Percentiles rank a stretch among this genome's conserved stretches.
Conservation (phyloP, 2,113 vertebrate species). For the Atherinomorus stipes region DNA sequence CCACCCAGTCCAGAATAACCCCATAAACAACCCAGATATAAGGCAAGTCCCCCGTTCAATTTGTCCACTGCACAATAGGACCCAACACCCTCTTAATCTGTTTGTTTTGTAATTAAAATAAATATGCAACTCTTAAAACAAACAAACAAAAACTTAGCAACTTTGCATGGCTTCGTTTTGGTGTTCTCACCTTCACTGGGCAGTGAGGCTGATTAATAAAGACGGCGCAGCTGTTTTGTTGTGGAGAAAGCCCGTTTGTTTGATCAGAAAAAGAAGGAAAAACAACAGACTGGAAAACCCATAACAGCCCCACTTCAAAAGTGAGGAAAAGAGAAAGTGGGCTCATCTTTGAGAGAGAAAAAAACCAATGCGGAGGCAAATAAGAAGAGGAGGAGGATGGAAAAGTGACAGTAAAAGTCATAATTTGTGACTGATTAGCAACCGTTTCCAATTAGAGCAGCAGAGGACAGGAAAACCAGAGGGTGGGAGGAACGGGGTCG, state of each 20-base stretch:
- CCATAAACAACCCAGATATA: constrained; percentile 73
- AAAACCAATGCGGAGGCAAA: constrained; percentile 10
- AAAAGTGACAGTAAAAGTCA: constrained; percentile 70
- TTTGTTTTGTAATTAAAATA: constrained; percentile 50
- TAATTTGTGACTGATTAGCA: constrained; percentile 80
- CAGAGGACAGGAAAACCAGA: constrained; percentile 61
- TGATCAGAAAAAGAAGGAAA: constrained; percentile 66
- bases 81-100: constrained; percentile 59
- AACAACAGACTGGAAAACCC: constrained; percentile 74
- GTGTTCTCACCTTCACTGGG: constrained; percentile 51
- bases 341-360: constrained; percentile 24
- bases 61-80: constrained; percentile 47
- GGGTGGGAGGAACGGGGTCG: constrained; percentile 55
- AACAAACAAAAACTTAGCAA: neutral
- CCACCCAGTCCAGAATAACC: constrained; percentile 76
- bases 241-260: constrained; percentile 77
- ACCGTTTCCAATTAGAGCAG: constrained; percentile 78
- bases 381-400: constrained; percentile 31
- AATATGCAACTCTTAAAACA: constrained; percentile 4
- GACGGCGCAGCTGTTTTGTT: constrained; percentile 70
- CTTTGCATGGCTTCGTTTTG: constrained; percentile 24
- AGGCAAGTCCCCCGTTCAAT: constrained; percentile 58
- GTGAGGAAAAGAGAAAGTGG: constrained; percentile 47
- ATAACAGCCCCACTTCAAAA: constrained; percentile 69
- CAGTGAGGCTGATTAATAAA: constrained; percentile 49